Conservation (phyloP, 2,113 vertebrate species). For the Oryzias celebensis region DNA sequence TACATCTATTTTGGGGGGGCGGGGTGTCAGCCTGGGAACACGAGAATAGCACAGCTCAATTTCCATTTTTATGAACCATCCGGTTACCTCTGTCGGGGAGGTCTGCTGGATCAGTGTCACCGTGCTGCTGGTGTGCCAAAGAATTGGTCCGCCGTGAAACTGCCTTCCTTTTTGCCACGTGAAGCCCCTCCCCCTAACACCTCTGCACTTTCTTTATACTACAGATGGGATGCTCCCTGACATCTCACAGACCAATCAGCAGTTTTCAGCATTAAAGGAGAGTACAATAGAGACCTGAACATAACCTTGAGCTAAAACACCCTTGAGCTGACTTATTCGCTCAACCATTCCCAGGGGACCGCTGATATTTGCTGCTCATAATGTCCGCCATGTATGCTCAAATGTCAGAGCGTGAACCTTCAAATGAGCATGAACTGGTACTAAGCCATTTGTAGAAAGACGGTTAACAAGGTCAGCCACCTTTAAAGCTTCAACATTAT, state of each 20-base stretch:
- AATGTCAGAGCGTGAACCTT: conserved; percentile 5
- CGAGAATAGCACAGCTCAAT: conserved; percentile 69
- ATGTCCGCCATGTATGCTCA: conserved; percentile 20
- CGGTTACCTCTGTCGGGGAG: conserved; percentile 71
- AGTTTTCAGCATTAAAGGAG: conserved; percentile 28
- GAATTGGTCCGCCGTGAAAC: conserved; percentile 55
- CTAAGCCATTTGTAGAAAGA: conserved; percentile 7
- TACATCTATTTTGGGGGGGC: conserved; percentile 43
- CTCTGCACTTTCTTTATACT: conserved; percentile 24
- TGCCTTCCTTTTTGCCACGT: conserved; percentile 32
- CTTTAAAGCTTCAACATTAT: conserved; percentile 48
- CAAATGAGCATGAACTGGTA: conserved; percentile 14
- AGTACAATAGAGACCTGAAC: conserved; percentile 48
- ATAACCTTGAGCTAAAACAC: conserved; percentile 62
- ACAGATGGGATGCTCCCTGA: conserved; percentile 23
- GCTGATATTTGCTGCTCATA: conserved; percentile 38
- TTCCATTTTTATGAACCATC: conserved; percentile 83
- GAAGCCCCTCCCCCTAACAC: conserved; percentile 19
- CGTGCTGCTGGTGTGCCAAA: conserved; percentile 66
- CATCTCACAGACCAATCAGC: conserved; percentile 50
- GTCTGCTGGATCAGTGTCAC: conserved; percentile 75
- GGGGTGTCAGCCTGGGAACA: conserved; percentile 27
- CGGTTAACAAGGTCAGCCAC: conserved; percentile 31
- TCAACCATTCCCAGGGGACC: conserved; percentile 51
- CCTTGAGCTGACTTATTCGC: conserved; percentile 62